A percentile compares a stretch with the other conserved stretches of the same genome.
Evolutionary conservation across 2,888 invertebrate genomes (phyloP).

Genomic region (Troides oblongomaculatus): DNA sequence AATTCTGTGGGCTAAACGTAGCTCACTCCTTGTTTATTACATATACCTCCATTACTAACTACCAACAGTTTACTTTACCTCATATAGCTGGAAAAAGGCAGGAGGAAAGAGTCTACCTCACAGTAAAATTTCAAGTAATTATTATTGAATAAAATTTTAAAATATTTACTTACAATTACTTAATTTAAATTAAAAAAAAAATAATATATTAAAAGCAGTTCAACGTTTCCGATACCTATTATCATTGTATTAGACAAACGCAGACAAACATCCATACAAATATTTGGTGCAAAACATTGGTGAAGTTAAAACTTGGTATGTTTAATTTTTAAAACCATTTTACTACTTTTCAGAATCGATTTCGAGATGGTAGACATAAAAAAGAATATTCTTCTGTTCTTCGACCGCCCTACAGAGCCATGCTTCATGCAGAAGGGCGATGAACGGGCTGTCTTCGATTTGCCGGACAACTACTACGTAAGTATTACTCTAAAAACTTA

Average conservation of each 20-base stretch:
- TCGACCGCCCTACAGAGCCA: constrained; percentile 88
- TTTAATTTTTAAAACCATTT: not conserved
- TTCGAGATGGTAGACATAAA: constrained; percentile 53
- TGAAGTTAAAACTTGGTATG: too few relatives aligned
- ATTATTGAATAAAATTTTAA: not conserved
- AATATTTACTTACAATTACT: not conserved
- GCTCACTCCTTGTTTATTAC: not conserved
- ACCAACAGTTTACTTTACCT: not conserved
- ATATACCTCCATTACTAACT: not conserved
- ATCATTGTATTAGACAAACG: not conserved
- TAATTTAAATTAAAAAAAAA: not conserved
- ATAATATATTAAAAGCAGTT: not conserved
- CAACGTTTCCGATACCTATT: not conserved
- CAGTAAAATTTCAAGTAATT: not conserved
- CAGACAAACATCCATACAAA: not conserved
- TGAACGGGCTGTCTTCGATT: constrained; percentile 79
- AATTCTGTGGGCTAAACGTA: constrained; percentile 11
- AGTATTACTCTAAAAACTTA: constrained; percentile 42
- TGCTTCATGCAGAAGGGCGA: constrained; percentile 88
- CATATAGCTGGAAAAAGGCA: too few relatives aligned
- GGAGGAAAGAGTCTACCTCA: not conserved
- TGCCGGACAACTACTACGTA: constrained; percentile 83
- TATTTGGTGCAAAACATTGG: too few relatives aligned
- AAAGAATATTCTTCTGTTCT: constrained; percentile 82
- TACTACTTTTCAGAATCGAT: not conserved